Evolutionary conservation across 1,140 invertebrate species (phyloP), one percentile per base, ranked within the genome.

Genomic region (Papilio polyxenes): DNA sequence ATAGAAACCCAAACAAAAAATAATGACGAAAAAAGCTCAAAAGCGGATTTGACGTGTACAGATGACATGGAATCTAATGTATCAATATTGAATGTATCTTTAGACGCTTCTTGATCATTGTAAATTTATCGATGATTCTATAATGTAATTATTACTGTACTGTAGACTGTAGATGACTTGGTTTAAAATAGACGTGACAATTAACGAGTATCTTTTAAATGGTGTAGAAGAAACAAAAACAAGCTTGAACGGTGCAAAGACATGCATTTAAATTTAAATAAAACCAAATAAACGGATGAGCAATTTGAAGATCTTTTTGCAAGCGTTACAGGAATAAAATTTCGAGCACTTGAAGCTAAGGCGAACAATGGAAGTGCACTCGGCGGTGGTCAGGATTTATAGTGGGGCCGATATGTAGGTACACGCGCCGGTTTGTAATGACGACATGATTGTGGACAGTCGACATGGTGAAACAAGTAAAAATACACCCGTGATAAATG

Each of bases 401-500:
- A 87, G 88, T 89, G 88, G 88, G 87, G 87, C 82, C 86, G 91
- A 90, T 90, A 79, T 88, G 89, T 87, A 86, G 84, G 84, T 91
- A 90, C 91, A 91, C 87, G 89, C 83, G 85, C 89, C 86, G 91
- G 90, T 85, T 89, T 87, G 91, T 93, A 93, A 92, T 93, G 91
- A 92, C 89, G 90, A 92, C 91, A 91, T 92, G 92, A 92, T 92
- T 92, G 92, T 92, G 86, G 88, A 91, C 90, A 92, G 89, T 85
- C 87, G 88, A 93, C 91, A 93, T 89, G 90, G 87, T 81, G 83
- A 90, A 93, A 92, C 91, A 91, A 92, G 91, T 93, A 92, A 91
- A 92, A 92, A 92, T 92, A 91, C 88, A 83, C 87, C 87, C 84
- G 91, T 93, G 92, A 93, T 93, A 92, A 93, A 93, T 93, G 90